phyloP scores from a whole-genome alignment of 2,113 vertebrate species.

The Apteryx mantelli region DNA sequence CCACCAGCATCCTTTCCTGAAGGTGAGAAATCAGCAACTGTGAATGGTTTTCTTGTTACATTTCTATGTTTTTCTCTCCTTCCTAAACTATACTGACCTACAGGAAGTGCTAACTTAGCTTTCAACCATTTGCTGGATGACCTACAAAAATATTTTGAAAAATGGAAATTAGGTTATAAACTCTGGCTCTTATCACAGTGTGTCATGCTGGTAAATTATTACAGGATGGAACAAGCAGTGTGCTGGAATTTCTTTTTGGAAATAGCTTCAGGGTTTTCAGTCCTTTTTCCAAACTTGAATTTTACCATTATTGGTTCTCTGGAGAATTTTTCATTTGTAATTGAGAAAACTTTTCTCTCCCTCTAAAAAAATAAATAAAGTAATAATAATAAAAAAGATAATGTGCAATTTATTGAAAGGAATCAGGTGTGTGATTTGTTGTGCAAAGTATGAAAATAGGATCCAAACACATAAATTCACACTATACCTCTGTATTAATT shows the following conservation, averaged over 20 bases:
- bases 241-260: slow-evolving; percentile 28
- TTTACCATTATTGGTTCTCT: not conserved
- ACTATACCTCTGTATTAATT: not conserved
- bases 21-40: not conserved
- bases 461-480: not conserved
- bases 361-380: not conserved
- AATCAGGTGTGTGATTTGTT: not conserved
- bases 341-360: not conserved
- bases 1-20: not conserved
- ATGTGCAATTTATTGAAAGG: not conserved
- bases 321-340: slow-evolving; percentile 14
- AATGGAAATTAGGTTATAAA: slow-evolving; percentile 49
- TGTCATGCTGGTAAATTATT: slow-evolving; percentile 17
- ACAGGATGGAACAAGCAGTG: not conserved
- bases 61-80: not conserved
- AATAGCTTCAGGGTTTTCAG: not conserved
- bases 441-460: not conserved
- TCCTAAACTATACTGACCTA: not conserved
- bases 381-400: not conserved
- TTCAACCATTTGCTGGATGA: slow-evolving; percentile 36
- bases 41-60: not conserved
- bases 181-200: slow-evolving; percentile 1
- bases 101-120: not conserved
- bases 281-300: not conserved
- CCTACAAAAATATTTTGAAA: slow-evolving; percentile 25